Evolutionary conservation across 2,113 vertebrate genomes (phyloP).

Genomic region (Dryoscopus gambensis): DNA sequence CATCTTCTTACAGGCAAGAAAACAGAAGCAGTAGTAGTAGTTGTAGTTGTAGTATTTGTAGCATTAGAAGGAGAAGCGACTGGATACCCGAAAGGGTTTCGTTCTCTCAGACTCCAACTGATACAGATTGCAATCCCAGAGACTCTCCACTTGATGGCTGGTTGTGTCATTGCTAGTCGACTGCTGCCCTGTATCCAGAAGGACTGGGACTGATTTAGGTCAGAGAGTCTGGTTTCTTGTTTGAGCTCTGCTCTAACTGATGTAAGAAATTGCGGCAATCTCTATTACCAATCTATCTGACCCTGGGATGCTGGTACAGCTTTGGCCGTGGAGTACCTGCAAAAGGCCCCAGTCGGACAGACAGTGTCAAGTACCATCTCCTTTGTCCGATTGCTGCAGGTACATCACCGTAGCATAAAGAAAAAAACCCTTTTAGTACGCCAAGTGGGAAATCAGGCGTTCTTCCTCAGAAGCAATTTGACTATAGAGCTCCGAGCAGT

Average conservation of each 20-base stretch:
- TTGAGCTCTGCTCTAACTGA: conserved; percentile 65
- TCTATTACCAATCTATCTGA: not conserved
- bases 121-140: conserved; percentile 67
- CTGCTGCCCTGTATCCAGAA: conserved; percentile 78
- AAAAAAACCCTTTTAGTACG: not conserved
- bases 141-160: conserved; percentile 81
- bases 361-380: conserved; percentile 41
- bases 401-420: conserved; percentile 21
- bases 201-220: conserved; percentile 79
- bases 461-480: conserved; percentile 61
- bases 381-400: conserved; percentile 70
- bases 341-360: conserved; percentile 66
- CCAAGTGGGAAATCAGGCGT: conserved; percentile 37
- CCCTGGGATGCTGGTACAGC: conserved; percentile 42
- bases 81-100: conserved; percentile 22
- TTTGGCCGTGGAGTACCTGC: conserved; percentile 13
- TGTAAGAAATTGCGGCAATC: conserved; percentile 36
- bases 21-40: not conserved
- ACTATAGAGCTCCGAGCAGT: conserved; percentile 62
- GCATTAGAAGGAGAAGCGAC: conserved; percentile 49
- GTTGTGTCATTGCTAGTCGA: conserved; percentile 72
- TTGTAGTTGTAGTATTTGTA: conserved; percentile 3
- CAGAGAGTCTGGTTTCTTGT: conserved; percentile 74
- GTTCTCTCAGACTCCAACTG: conserved; percentile 67
- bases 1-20: conserved; percentile 59